These are phyloP conservation scores for Tipula vernalis DNA, from an alignment of 2,888 invertebrate genomes.

Conservation along the genomic window DNA sequence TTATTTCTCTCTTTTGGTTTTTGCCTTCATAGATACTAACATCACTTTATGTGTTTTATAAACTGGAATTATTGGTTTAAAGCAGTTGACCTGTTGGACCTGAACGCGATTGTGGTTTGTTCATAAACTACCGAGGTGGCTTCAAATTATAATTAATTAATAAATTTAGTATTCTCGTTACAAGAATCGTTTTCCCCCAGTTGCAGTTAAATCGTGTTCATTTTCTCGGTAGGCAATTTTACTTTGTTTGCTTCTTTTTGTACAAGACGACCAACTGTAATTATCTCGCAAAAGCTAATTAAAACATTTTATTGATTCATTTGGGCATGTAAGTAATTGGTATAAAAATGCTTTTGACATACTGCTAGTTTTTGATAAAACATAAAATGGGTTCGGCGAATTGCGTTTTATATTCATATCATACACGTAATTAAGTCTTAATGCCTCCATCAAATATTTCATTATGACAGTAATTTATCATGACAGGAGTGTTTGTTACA, in stretches of 20 bases:
- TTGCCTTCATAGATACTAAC: too few species aligned
- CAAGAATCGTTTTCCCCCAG: neutral
- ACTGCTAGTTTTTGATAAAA: neutral
- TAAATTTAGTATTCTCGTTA: neutral
- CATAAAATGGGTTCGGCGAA: neutral
- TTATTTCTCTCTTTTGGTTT: too few species aligned
- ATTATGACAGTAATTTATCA: neutral
- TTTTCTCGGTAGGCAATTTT: neutral
- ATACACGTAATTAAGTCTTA: neutral
- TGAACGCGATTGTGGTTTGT: too few species aligned
- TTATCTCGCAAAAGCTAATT: neutral
- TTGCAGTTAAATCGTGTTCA: neutral
- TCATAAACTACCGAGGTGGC: too few species aligned
- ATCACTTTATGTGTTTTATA: too few species aligned
- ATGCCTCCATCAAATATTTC: neutral
- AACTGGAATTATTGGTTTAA: too few species aligned
- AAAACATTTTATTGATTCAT: neutral
- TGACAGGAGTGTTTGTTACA: neutral
- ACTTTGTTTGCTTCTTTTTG: neutral
- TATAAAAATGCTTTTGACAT: neutral
- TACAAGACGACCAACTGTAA: neutral
- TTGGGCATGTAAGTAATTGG: neutral
- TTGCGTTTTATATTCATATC: neutral
- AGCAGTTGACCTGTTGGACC: too few species aligned
- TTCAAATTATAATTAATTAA: too few species aligned